These are phyloP conservation scores for Grantiella picta DNA, from an alignment of 2,113 vertebrate species.

Conservation along the genomic window DNA sequence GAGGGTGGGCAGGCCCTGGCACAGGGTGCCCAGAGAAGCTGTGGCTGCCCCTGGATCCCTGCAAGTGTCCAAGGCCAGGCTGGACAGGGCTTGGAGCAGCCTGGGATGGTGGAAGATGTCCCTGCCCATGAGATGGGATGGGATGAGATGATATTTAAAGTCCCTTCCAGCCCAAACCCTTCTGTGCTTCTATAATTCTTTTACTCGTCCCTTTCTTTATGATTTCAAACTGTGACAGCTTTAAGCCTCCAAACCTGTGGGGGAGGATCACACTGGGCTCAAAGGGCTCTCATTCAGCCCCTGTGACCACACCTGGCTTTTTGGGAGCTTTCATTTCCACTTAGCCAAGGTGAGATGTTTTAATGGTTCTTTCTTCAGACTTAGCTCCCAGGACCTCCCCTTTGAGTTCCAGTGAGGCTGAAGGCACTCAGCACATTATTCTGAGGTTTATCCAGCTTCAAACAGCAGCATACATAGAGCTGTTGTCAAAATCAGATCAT, in stretches of 20 bases:
- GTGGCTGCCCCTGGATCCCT: neutral
- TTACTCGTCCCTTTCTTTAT: neutral
- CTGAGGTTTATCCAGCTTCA: neutral
- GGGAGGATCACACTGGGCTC: neutral
- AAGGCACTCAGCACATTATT: neutral
- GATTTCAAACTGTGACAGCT: neutral
- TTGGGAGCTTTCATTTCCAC: neutral
- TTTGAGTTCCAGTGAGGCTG: neutral
- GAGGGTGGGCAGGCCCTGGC: neutral
- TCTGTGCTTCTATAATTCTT: neutral
- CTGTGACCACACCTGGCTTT: neutral
- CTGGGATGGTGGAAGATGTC: accelerated
- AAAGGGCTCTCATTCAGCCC: neutral
- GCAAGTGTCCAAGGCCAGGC: accelerated
- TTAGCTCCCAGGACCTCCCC: neutral
- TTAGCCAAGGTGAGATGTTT: neutral
- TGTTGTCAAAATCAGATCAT: neutral
- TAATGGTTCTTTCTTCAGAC: neutral
- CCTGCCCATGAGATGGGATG: neutral
- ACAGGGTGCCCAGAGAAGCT: neutral
- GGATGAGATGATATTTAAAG: neutral
- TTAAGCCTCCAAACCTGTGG: neutral
- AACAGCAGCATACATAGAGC: neutral
- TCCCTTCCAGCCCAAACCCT: neutral
- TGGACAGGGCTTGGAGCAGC: accelerated